These are phyloP conservation scores for Nicator chloris DNA, from an alignment of 2,113 vertebrate genomes.

Conservation along the genomic window DNA sequence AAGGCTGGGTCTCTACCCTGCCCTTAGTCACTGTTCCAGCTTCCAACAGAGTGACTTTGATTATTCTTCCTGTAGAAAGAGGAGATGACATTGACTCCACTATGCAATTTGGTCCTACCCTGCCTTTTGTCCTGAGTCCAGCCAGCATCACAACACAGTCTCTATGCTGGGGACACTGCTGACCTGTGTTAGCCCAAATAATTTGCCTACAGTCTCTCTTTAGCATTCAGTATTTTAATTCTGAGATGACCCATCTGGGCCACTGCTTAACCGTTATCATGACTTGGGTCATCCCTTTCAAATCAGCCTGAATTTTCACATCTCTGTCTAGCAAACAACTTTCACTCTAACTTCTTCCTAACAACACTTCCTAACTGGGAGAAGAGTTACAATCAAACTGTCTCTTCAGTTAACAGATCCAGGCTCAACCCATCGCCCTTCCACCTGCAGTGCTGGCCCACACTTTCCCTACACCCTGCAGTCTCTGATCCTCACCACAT, in stretches of 20 bases:
- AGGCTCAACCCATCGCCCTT: not conserved
- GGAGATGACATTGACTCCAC: not conserved
- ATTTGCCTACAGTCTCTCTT: not conserved
- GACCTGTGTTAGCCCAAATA: not conserved
- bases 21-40: not conserved
- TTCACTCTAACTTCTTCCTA: not conserved
- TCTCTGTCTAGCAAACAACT: not conserved
- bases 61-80: not conserved
- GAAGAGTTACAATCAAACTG: not conserved
- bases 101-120: not conserved
- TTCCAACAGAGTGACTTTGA: not conserved
- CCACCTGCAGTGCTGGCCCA: not conserved
- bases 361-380: not conserved
- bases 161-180: not conserved
- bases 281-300: not conserved
- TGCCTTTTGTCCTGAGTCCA: not conserved
- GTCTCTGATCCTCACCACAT: not conserved
- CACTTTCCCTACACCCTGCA: not conserved
- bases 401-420: not conserved
- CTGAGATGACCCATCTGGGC: not conserved
- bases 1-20: not conserved
- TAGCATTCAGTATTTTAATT: not conserved
- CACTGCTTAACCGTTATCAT: not conserved
- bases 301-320: not conserved
- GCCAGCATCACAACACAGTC: not conserved